A percentile compares a stretch with the other conserved stretches of the same genome.
These are phyloP conservation scores for Pteropus alecto DNA, from an alignment of 2,113 vertebrate genomes.

Conservation along the genomic window DNA sequence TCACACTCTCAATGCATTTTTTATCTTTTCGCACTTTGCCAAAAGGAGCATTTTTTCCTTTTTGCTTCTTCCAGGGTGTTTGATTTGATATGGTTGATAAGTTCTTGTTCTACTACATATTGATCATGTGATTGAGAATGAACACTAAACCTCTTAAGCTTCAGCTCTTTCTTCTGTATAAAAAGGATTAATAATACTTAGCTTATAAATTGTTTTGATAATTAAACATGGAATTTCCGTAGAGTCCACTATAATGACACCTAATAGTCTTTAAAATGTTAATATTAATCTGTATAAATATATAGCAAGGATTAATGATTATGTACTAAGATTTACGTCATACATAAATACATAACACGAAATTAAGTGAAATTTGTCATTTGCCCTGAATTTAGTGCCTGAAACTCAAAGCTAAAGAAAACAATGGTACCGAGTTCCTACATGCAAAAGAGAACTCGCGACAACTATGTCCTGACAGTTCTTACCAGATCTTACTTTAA, in stretches of 20 bases:
- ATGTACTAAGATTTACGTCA: neutral
- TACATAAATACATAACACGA: neutral
- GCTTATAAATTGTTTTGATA: neutral
- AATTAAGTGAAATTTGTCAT: neutral
- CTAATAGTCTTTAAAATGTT: constrained; percentile 10
- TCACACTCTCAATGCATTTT: neutral
- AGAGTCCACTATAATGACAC: neutral
- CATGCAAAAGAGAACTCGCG: neutral
- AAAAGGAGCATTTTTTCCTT: neutral
- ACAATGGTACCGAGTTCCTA: neutral
- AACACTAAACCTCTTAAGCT: neutral
- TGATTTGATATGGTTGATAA: neutral
- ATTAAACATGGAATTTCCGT: neutral
- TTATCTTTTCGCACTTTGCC: neutral
- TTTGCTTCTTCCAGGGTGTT: neutral
- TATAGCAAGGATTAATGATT: neutral
- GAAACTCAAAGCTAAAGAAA: neutral
- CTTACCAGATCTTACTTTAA: neutral
- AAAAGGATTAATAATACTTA: neutral
- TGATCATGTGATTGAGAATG: neutral
- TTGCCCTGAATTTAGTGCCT: neutral
- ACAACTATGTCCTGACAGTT: neutral
- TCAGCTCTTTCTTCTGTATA: neutral
- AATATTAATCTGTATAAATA: neutral
- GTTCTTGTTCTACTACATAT: neutral